A percentile compares a stretch with the other conserved stretches of the same genome.
Conservation (phyloP, 2,888 invertebrate genomes). For the Lepidocyrtoides sp. region DNA sequence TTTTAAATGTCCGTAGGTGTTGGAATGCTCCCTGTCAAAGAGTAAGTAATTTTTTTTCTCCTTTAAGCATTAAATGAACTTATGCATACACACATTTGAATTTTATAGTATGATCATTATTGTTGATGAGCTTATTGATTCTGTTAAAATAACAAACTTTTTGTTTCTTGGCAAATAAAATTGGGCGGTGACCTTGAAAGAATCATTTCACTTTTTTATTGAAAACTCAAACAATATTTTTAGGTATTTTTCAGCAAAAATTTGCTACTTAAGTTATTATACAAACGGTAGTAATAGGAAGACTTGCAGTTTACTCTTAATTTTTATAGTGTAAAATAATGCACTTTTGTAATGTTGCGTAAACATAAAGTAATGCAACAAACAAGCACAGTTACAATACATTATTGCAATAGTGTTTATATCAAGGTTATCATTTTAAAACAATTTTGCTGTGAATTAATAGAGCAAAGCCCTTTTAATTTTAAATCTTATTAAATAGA, state of each 20-base stretch:
- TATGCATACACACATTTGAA: neutral
- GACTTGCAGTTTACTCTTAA: neutral
- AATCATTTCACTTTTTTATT: slow-evolving; percentile 72
- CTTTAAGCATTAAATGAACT: slow-evolving; percentile 65
- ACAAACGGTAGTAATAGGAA: neutral
- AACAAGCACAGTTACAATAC: neutral
- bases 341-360: neutral
- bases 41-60: slow-evolving; percentile 90
- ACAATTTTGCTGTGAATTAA: slow-evolving; percentile 22
- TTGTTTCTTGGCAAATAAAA: slow-evolving; percentile 18
- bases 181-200: slow-evolving; percentile 73
- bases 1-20: slow-evolving; percentile 90
- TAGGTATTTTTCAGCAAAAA: neutral
- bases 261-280: neutral
- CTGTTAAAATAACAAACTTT: neutral
- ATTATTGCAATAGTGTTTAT: neutral
- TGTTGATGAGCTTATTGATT: neutral
- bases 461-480: slow-evolving; percentile 47
- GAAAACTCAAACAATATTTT: slow-evolving; percentile 12
- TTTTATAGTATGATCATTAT: neutral
- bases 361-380: neutral
- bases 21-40: slow-evolving; percentile 97
- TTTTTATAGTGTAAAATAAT: neutral
- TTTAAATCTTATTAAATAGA: neutral
- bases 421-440: neutral